A percentile compares a stretch with the other conserved stretches of the same genome.
Evolutionary conservation across 1,140 invertebrate genomes (phyloP).

Genomic region (Spodoptera litura): DNA sequence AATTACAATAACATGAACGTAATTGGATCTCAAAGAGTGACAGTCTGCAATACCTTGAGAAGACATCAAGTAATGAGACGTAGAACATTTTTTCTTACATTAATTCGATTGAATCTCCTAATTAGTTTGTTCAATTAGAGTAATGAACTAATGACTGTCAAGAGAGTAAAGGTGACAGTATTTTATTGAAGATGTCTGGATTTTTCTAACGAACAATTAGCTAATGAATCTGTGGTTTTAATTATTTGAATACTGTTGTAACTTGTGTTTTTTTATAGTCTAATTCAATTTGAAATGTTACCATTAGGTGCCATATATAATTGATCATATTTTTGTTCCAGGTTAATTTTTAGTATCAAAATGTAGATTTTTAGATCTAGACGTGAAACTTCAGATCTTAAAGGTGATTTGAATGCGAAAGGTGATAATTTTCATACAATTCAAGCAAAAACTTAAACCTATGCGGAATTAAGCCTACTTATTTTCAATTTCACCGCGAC

Average conservation of each 20-base stretch:
- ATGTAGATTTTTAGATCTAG: too few relatives aligned
- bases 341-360: too few relatives aligned
- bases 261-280: neutral
- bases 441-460: too few relatives aligned
- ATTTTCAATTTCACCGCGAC: too few relatives aligned
- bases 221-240: slow-evolving; percentile 12
- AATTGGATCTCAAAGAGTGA: neutral
- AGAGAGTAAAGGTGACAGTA: slow-evolving; percentile 3
- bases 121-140: slow-evolving; percentile 41
- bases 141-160: slow-evolving; percentile 32
- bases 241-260: neutral
- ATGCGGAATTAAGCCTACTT: too few relatives aligned
- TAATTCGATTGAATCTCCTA: slow-evolving; percentile 34
- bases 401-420: too few relatives aligned
- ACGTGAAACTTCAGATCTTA: too few relatives aligned
- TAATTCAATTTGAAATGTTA: neutral
- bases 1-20: neutral
- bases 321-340: too few relatives aligned
- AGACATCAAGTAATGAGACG: slow-evolving; percentile 25
- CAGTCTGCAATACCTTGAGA: neutral
- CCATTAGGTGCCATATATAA: too few relatives aligned
- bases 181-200: slow-evolving; percentile 26
- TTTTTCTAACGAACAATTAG: neutral
- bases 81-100: slow-evolving; percentile 28
- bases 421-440: too few relatives aligned